phyloP scores from a whole-genome alignment of 2,888 invertebrate genomes.

The Pantelozetes paolii region DNA sequence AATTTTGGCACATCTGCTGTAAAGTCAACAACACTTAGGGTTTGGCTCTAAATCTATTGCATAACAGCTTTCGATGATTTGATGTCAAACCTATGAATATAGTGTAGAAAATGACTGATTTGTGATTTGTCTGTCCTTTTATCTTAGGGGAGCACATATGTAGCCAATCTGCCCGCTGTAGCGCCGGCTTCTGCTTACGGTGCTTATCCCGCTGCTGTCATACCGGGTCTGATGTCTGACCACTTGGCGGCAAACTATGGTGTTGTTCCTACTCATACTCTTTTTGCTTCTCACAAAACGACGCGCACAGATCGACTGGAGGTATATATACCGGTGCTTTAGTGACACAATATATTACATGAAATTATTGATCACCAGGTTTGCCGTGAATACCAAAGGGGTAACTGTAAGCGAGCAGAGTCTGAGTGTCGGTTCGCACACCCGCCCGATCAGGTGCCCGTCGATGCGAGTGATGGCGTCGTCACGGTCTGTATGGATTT shows the following conservation, averaged over 20 bases:
- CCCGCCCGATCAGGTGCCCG: slow-evolving; percentile 90
- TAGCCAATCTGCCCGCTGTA: slow-evolving; percentile 42
- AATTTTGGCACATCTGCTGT: slow-evolving; percentile 28
- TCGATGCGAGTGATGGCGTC: slow-evolving; percentile 88
- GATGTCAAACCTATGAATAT: not conserved
- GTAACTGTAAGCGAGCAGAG: slow-evolving; percentile 95
- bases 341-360: not conserved
- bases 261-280: slow-evolving; percentile 56
- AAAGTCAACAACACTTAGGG: slow-evolving; percentile 25
- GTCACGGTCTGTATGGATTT: slow-evolving; percentile 99
- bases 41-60: slow-evolving; percentile 11
- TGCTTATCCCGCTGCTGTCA: slow-evolving; percentile 48
- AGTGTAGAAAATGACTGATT: not conserved
- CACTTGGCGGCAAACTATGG: slow-evolving; percentile 43
- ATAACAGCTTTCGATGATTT: not conserved
- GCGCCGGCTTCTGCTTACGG: slow-evolving; percentile 44
- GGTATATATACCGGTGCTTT: slow-evolving; percentile 59
- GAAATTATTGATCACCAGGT: slow-evolving; percentile 52
- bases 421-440: slow-evolving; percentile 98
- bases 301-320: slow-evolving; percentile 89
- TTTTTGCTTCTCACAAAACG: slow-evolving; percentile 77
- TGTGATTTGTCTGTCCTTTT: not conserved
- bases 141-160: slow-evolving; percentile 41
- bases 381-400: slow-evolving; percentile 96
- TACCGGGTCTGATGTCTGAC: slow-evolving; percentile 46